Evolutionary conservation across 2,888 invertebrate species (phyloP).

Genomic region (Empis stercorea): DNA sequence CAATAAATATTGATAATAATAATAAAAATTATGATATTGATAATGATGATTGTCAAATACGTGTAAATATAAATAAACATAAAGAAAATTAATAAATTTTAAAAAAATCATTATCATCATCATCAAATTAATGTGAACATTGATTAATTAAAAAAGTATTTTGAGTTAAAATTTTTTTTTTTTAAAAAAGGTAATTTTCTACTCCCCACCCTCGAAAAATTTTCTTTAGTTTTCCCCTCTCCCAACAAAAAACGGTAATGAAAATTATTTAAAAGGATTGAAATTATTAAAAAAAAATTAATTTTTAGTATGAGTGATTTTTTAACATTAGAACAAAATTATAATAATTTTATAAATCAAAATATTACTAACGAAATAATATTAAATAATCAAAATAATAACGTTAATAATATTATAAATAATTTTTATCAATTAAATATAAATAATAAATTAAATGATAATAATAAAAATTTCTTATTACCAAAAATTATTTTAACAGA

Average conservation of each 20-base stretch:
- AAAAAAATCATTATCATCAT: background rate
- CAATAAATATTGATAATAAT: no score
- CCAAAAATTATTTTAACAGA: slow-evolving; percentile 32
- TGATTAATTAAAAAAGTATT: no score
- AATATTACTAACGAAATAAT: no score
- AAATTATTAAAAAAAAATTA: background rate
- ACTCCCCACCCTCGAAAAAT: no score
- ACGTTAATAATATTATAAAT: slow-evolving; percentile 25
- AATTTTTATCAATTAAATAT: slow-evolving; percentile 23
- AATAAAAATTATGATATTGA: no score
- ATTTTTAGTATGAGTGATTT: slow-evolving; percentile 5
- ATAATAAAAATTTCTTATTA: slow-evolving; percentile 19
- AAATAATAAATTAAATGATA: slow-evolving; percentile 12
- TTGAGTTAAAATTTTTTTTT: no score
- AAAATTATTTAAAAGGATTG: background rate
- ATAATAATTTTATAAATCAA: slow-evolving; percentile 9
- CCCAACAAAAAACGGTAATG: no score
- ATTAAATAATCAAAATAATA: no score
- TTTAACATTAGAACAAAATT: slow-evolving; percentile 2
- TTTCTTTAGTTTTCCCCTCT: no score
- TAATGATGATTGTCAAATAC: slow-evolving; percentile 6
- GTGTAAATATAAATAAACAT: slow-evolving; percentile 6
- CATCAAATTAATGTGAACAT: no score
- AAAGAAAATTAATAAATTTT: background rate
- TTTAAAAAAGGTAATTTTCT: no score